Evolutionary conservation across 2,797 vertebrate species (phyloP).

Genomic region (Myotis daubentonii): DNA sequence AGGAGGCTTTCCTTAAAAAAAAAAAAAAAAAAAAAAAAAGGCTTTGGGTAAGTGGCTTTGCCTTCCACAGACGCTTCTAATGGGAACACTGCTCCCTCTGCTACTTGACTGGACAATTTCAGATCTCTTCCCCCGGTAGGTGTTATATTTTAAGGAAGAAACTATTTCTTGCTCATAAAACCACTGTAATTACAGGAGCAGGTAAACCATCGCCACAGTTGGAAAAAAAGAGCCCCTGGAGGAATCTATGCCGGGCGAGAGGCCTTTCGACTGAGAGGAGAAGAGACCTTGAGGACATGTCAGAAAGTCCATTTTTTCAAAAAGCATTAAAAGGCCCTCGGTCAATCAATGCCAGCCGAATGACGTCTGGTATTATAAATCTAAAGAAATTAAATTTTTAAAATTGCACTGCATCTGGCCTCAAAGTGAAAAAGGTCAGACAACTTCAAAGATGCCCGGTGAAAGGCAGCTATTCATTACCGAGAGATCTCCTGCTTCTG

Average conservation of each 20-base stretch:
- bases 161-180: slow-evolving; percentile 9
- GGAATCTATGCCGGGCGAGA: not conserved
- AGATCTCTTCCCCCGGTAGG: not conserved
- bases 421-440: slow-evolving; percentile 74
- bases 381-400: slow-evolving; percentile 74
- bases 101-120: not conserved
- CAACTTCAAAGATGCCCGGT: slow-evolving; percentile 69
- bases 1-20: not conserved
- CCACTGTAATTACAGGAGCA: not conserved
- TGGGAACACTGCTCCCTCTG: not conserved
- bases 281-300: slow-evolving; percentile 58
- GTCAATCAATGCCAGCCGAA: slow-evolving; percentile 62
- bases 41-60: not conserved
- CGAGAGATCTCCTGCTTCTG: slow-evolving; percentile 54
- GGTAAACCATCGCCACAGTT: not conserved
- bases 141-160: not conserved
- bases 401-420: slow-evolving; percentile 66
- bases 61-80: not conserved
- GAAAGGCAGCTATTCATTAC: slow-evolving; percentile 73
- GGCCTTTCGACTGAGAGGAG: slow-evolving; percentile 37
- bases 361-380: slow-evolving; percentile 64
- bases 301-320: slow-evolving; percentile 52
- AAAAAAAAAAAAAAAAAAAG: not conserved
- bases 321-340: slow-evolving; percentile 66
- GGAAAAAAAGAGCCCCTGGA: not conserved